Base-by-base conservation (phyloP, 1,140 invertebrate species). In the Frieseomelitta varia region DNA sequence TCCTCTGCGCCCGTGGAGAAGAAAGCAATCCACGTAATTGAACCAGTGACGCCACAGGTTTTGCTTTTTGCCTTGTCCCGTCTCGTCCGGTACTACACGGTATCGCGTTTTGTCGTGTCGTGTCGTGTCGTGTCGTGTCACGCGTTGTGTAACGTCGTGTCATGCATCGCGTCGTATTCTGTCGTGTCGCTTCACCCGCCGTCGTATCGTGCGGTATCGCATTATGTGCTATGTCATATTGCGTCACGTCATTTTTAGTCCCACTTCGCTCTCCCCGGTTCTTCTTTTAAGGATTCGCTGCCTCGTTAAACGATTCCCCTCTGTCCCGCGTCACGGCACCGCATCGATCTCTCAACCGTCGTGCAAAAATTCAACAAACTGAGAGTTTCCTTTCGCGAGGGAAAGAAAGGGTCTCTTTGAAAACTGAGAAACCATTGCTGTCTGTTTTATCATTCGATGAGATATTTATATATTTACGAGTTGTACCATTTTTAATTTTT, bases 71-170 rank as follows among this genome's bases (percentile, higher is more conserved):
- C 30, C 27, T 24, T 30, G 30, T 19, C 27, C 55, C 3, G 24
- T 53, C 27, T n/a, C 15, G n/a, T 51, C n/a, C 39, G 53, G 39
- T 47, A 12, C 24, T 27, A n/a, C n/a, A 72, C 39, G 39, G 47
- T 73, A 47, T 73, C 71, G 24, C n/a, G 71, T 73, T 27, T n/a
- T 73, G 47, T 27, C 72, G 51, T 30, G 8, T 53, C 71, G 24
- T 27, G 51, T 73, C 47, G 55, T 53, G 24, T 51, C 19, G 17
- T 67, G 30, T 67, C 65, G 19, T 67, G 30, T 34, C 30, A 19
- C 10, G 65, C 27, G 34, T 21, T 4, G 34, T 34, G 30, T 68
- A 30, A 10, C 11, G 67, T 39, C 19, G 21, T 21, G 67, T 24
- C 39, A 47, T 0, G 6, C 39, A 47, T 30, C 30, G 6, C 39